phyloP scores from a whole-genome alignment of 1,140 invertebrate genomes.

The Philotrypesis tridentata region DNA sequence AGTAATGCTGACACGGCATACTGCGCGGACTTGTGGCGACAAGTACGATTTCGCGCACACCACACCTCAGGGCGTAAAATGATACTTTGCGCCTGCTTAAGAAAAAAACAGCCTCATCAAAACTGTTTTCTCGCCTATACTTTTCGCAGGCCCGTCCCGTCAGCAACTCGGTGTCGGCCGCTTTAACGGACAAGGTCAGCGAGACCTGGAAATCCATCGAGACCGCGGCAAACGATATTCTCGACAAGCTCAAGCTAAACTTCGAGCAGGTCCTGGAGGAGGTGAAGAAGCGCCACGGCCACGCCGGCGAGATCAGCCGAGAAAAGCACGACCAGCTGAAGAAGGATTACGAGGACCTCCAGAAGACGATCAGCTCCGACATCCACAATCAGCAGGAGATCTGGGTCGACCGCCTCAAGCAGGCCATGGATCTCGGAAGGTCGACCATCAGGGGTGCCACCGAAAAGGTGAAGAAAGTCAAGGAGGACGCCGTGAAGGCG shows the following conservation, averaged over 20 bases:
- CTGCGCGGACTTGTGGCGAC: too few relatives aligned
- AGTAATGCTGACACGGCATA: too few relatives aligned
- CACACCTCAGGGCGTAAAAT: too few relatives aligned
- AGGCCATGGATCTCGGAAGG: not conserved
- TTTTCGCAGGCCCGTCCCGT: too few relatives aligned
- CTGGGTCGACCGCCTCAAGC: not conserved
- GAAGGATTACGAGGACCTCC: conserved; percentile 2
- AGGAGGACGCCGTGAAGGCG: not conserved
- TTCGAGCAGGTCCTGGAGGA: not conserved
- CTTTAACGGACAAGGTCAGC: not conserved
- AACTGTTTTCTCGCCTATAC: not conserved
- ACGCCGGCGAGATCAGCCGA: not conserved
- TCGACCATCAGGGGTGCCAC: not conserved
- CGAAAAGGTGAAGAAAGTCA: not conserved
- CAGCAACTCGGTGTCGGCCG: not conserved
- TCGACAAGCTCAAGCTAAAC: not conserved
- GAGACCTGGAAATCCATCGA: not conserved
- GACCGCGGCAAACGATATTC: not conserved
- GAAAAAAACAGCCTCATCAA: too few relatives aligned
- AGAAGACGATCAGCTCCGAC: not conserved
- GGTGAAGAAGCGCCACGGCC: not conserved
- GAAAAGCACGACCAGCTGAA: not conserved
- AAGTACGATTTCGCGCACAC: too few relatives aligned
- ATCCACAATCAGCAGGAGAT: not conserved
- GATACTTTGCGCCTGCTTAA: too few relatives aligned